Evolutionary conservation across 2,888 invertebrate species (phyloP), one percentile per base, ranked within the genome.

Genomic region (Dascillus cervinus): DNA sequence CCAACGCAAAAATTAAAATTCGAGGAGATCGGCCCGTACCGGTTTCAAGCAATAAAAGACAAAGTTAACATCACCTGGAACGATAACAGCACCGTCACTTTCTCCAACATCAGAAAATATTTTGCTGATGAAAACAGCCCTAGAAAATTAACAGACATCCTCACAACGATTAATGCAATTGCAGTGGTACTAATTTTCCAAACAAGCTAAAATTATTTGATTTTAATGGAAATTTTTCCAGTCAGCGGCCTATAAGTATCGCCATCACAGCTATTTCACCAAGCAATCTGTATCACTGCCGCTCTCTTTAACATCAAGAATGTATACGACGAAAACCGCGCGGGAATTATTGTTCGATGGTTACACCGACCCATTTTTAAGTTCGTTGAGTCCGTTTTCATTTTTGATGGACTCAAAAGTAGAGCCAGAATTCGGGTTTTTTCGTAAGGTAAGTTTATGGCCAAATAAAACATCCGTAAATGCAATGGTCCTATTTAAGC

Each of bases 391-490:
- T n/a, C n/a, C n/a, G n/a, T n/a, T n/a, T n/a, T n/a, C n/a, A n/a
- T n/a, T n/a, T n/a, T n/a, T n/a, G n/a, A n/a, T n/a, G n/a, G n/a
- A n/a, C n/a, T n/a, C n/a, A n/a, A n/a, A n/a, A n/a, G n/a, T n/a
- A n/a, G n/a, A n/a, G n/a, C n/a, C n/a, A n/a, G n/a, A n/a, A n/a
- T 90, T 92, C 56, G 92, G 85, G 5, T 83, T 89, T 79, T 91
- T 92, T 63, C 89, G 87, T 48, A 68, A 65, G 50, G 78, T 78
- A 62, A 56, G 52, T n/a, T n/a, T n/a, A n/a, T n/a, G n/a, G n/a
- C n/a, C n/a, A n/a, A n/a, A n/a, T n/a, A n/a, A n/a, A n/a, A n/a
- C n/a, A n/a, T n/a, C n/a, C n/a, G n/a, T n/a, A n/a, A n/a, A n/a
- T n/a, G n/a, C n/a, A n/a, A n/a, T n/a, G n/a, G n/a, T n/a, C n/a